A percentile compares a stretch with the other conserved stretches of the same genome.
These are phyloP conservation scores for Leptonema lineaticorne DNA, from an alignment of 1,140 invertebrate species.

Conservation along the genomic window DNA sequence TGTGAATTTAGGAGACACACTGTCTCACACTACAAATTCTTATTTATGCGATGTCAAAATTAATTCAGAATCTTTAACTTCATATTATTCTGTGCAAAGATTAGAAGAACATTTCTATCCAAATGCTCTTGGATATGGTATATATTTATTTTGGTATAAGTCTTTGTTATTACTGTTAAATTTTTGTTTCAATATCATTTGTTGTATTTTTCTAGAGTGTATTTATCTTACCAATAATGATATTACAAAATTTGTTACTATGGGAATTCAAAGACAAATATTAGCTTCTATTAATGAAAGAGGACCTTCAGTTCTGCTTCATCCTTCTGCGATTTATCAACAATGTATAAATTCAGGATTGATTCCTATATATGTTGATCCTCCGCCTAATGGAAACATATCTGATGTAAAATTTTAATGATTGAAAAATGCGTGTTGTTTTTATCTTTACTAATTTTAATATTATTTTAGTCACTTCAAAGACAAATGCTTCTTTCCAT, in stretches of 20 bases:
- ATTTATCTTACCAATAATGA: constrained; percentile 54
- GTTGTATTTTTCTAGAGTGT: constrained; percentile 52
- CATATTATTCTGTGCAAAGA: constrained; percentile 53
- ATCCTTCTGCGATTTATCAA: constrained; percentile 66
- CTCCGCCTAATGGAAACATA: constrained; percentile 43
- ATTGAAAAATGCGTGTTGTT: neutral
- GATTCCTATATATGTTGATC: constrained; percentile 60
- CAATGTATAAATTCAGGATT: constrained; percentile 64
- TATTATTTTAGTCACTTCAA: constrained; percentile 58
- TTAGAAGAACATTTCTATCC: constrained; percentile 81
- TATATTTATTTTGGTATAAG: neutral
- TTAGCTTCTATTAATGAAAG: constrained; percentile 62
- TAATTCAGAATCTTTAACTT: constrained; percentile 45
- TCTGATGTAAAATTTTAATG: constrained; percentile 44
- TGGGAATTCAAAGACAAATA: constrained; percentile 67
- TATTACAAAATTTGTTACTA: constrained; percentile 56
- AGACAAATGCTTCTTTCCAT: constrained; percentile 74
- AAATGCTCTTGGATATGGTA: constrained; percentile 74
- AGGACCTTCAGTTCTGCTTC: constrained; percentile 65
- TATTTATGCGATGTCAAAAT: constrained; percentile 50
- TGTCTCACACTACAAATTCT: constrained; percentile 42
- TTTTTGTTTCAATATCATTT: neutral
- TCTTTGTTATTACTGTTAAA: neutral
- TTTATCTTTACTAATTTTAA: neutral
- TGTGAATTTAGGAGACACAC: constrained; percentile 40